phyloP scores from a whole-genome alignment of 1,140 invertebrate species.

The Drosophila ananassae region DNA sequence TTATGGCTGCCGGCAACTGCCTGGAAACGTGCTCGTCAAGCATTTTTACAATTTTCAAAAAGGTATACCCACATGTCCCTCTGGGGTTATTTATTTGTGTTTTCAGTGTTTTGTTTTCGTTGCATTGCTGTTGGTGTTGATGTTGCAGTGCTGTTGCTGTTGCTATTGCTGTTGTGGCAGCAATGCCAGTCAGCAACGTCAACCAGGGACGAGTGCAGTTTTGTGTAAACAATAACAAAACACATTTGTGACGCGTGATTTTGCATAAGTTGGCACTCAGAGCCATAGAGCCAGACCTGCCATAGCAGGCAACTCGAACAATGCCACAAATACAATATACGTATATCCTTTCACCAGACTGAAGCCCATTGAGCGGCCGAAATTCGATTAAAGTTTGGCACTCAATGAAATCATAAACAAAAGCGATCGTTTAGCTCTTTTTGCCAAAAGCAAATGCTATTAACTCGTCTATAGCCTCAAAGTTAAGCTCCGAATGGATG shows the following conservation, averaged over 20 bases:
- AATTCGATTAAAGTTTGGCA: slow-evolving; percentile 45
- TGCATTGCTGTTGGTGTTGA: slow-evolving; percentile 16
- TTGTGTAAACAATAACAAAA: slow-evolving; percentile 82
- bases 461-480: slow-evolving; percentile 11
- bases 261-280: slow-evolving; percentile 76
- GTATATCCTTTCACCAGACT: slow-evolving; percentile 53
- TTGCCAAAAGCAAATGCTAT: slow-evolving; percentile 24
- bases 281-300: background rate
- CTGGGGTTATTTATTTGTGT: slow-evolving; percentile 68
- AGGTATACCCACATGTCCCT: slow-evolving; percentile 35
- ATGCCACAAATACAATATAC: slow-evolving; percentile 9
- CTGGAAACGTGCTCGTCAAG: slow-evolving; percentile 74
- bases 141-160: slow-evolving; percentile 14
- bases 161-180: slow-evolving; percentile 5
- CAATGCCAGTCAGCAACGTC: slow-evolving; percentile 8
- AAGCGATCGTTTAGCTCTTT: slow-evolving; percentile 24
- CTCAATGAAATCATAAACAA: slow-evolving; percentile 47
- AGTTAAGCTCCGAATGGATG: slow-evolving; percentile 55
- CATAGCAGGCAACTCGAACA: slow-evolving; percentile 25
- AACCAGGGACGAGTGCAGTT: slow-evolving; percentile 56
- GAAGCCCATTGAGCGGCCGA: slow-evolving; percentile 12
- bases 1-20: slow-evolving; percentile 41
- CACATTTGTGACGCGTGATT: slow-evolving; percentile 82
- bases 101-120: slow-evolving; percentile 24
- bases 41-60: slow-evolving; percentile 78